Evolutionary conservation across 2,113 vertebrate species (phyloP).

Genomic region (Atlantisia rogersi): DNA sequence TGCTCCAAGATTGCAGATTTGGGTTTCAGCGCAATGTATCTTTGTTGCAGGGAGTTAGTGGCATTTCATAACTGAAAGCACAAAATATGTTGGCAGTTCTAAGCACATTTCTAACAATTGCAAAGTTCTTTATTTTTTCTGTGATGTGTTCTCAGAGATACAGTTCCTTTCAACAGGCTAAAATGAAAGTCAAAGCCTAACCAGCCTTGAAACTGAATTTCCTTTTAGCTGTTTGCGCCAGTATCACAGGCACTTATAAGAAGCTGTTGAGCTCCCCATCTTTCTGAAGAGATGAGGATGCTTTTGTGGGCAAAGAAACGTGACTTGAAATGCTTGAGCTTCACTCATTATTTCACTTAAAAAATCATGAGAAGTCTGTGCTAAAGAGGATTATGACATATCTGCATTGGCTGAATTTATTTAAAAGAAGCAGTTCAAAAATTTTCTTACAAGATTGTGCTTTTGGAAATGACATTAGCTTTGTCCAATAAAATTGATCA

Average conservation of each 20-base stretch:
- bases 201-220: not conserved
- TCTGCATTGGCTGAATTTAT: not conserved
- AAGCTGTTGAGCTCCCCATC: not conserved
- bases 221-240: not conserved
- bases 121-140: not conserved
- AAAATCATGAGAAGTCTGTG: not conserved
- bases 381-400: not conserved
- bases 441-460: not conserved
- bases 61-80: not conserved
- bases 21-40: not conserved
- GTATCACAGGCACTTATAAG: not conserved
- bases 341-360: not conserved
- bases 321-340: not conserved
- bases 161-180: not conserved
- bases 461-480: not conserved
- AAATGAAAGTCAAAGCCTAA: not conserved
- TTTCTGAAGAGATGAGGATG: not conserved
- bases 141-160: not conserved
- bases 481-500: slow-evolving; percentile 11
- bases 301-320: not conserved
- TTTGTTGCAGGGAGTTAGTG: not conserved
- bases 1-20: not conserved
- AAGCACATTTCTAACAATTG: no score
- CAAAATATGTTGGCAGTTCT: no score
- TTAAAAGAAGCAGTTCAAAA: not conserved